Base-by-base conservation (phyloP, 2,888 invertebrate genomes). In the Diarsia rubi region DNA sequence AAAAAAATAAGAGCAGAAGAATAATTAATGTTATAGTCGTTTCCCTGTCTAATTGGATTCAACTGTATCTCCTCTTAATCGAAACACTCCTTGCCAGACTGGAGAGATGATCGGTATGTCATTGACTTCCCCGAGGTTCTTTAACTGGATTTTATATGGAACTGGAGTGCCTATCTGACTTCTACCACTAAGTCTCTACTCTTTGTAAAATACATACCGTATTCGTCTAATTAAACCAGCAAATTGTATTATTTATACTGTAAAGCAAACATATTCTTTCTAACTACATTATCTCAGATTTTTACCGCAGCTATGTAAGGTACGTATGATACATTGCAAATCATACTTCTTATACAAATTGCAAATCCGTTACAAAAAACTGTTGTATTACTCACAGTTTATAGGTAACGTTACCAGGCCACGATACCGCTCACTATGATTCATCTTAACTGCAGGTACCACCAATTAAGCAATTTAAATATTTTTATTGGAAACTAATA, bases 341-440 rank as follows among this genome's bases (percentile, higher is more conserved):
- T 54, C 16, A 21, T n/a, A 24, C 5, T 37, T 75, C n/a, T 42
- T 45, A 14, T 3, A 12, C 16, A 47, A 78, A n/a, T 47, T 9
- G 42, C 21, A 45, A 73, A 65, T 73, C 14, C 54, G 16, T n/a
- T n/a, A 65, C 37, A 79, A 71, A 47, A 73, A 60, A 16, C n/a
- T 37, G 3, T 59, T 19, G 24, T 24, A 27, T 81, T 64, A 75
- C 47, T 78, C 75, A 78, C 47, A 45, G 19, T 42, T 42, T 42
- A 21, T 24, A 62, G 3, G 62, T 42, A 52, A 31, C 21, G 31
- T 54, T 59, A 68, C 31, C 82, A 75, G 24, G 76, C 11, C 78
- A 44, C 14, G 14, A n/a, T 37, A 27, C 72, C 83, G 72, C 65
- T 80, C 80, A 78, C 80, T 64, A 49, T 80, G 78, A 78, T 54